A percentile compares a stretch with the other conserved stretches of the same genome.
These are phyloP conservation scores for Tauraco hartlaubi DNA, from an alignment of 2,797 vertebrate genomes.

Conservation along the genomic window DNA sequence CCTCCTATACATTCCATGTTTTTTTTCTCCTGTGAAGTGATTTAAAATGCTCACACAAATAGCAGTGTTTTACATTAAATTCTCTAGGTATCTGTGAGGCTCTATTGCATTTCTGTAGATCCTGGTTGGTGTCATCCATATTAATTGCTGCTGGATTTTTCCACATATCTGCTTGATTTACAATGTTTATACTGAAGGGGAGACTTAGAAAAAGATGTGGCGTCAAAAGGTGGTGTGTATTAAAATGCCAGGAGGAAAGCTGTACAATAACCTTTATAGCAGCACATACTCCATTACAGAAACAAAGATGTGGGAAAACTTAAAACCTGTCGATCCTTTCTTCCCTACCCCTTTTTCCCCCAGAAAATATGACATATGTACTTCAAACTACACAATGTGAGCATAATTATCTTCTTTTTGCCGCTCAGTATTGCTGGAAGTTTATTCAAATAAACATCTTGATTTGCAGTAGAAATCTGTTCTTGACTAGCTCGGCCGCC, in stretches of 20 bases:
- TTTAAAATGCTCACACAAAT: neutral
- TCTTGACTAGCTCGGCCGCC: neutral
- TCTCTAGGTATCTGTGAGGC: neutral
- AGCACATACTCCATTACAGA: neutral
- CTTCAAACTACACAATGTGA: neutral
- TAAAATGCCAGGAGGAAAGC: neutral
- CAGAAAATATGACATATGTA: neutral
- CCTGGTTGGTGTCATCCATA: neutral
- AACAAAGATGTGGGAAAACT: neutral
- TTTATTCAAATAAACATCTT: neutral
- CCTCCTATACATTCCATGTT: neutral
- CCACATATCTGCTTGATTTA: neutral
- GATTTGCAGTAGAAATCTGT: neutral
- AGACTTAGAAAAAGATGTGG: neutral
- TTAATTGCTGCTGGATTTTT: conserved; percentile 1
- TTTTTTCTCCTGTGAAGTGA: neutral
- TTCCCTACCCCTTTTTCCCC: neutral
- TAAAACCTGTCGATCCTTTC: neutral
- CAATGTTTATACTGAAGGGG: neutral
- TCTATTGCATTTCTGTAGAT: neutral
- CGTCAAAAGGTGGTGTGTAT: neutral
- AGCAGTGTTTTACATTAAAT: neutral
- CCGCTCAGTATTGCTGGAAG: neutral
- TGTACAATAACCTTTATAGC: neutral
- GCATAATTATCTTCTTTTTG: neutral